phyloP scores from a whole-genome alignment of 2,113 vertebrate species.

The Alces alces region DNA sequence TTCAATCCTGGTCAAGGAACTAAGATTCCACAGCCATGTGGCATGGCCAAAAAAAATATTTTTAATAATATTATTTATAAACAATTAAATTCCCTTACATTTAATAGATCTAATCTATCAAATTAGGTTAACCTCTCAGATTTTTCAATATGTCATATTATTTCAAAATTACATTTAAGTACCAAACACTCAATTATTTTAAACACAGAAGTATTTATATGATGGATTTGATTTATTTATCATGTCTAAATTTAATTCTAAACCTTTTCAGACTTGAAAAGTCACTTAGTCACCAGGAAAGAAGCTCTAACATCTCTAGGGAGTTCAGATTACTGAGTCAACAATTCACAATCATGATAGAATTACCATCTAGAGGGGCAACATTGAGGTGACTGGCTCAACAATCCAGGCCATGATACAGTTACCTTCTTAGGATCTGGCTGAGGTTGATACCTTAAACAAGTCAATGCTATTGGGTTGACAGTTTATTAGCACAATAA shows the following conservation, averaged over 20 bases:
- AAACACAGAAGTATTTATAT: slow-evolving; percentile 1
- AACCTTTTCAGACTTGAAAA: slow-evolving; percentile 14
- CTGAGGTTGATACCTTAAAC: slow-evolving; percentile 8
- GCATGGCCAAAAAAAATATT: background rate
- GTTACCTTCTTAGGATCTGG: background rate
- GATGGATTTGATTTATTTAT: background rate
- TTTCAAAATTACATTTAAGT: background rate
- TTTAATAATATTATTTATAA: background rate
- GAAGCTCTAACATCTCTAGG: background rate
- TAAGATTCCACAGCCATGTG: background rate
- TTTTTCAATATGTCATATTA: background rate
- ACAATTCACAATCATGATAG: background rate
- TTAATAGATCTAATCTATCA: background rate
- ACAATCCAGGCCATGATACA: background rate
- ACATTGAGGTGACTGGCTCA: background rate
- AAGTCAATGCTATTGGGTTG: background rate
- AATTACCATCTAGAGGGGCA: background rate
- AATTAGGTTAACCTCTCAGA: background rate
- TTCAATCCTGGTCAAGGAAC: background rate
- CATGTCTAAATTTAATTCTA: slow-evolving; percentile 35
- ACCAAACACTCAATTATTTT: background rate
- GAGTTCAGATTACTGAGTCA: slow-evolving; percentile 51
- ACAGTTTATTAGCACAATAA: slow-evolving; percentile 10
- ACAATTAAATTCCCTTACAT: background rate
- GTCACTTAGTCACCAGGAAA: background rate